Evolutionary conservation across 2,797 vertebrate genomes (phyloP).

Genomic region (Sylvilagus floridanus): DNA sequence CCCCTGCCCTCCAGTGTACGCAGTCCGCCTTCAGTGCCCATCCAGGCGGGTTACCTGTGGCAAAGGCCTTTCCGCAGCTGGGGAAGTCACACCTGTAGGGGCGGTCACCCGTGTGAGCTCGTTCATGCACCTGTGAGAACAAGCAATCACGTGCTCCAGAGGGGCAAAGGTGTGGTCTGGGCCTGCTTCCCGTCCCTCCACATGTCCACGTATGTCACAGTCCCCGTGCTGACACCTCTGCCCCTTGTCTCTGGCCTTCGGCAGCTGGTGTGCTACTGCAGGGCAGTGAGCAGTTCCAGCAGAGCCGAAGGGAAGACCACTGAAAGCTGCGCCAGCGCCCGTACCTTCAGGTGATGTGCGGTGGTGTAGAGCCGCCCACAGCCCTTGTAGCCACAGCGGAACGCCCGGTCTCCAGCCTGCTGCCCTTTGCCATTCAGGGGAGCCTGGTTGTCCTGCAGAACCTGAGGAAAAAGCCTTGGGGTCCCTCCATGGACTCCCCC

Average conservation of each 20-base stretch:
- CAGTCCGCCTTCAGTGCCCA: background rate
- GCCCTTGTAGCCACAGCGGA: constrained; percentile 89
- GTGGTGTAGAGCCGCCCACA: constrained; percentile 91
- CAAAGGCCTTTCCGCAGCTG: constrained; percentile 90
- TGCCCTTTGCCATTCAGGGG: constrained; percentile 85
- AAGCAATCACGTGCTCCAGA: constrained; percentile 38
- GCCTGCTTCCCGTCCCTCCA: background rate
- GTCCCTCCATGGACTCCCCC: background rate
- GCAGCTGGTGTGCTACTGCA: background rate
- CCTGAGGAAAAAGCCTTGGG: constrained; percentile 76
- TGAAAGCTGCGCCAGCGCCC: background rate
- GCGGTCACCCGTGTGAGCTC: constrained; percentile 90
- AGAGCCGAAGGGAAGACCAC: background rate
- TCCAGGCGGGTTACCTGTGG: constrained; percentile 86
- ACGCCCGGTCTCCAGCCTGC: constrained; percentile 86
- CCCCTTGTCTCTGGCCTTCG: background rate
- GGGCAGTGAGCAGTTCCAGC: background rate
- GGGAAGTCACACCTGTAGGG: constrained; percentile 89
- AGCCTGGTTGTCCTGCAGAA: constrained; percentile 86
- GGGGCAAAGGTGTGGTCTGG: background rate
- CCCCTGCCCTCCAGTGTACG: constrained; percentile 13
- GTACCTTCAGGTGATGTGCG: constrained; percentile 91
- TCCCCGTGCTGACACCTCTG: background rate
- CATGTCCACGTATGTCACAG: background rate
- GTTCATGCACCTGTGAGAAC: constrained; percentile 89